phyloP scores from a whole-genome alignment of 64 coral and sea anemone species.

The Montipora foliosa region DNA sequence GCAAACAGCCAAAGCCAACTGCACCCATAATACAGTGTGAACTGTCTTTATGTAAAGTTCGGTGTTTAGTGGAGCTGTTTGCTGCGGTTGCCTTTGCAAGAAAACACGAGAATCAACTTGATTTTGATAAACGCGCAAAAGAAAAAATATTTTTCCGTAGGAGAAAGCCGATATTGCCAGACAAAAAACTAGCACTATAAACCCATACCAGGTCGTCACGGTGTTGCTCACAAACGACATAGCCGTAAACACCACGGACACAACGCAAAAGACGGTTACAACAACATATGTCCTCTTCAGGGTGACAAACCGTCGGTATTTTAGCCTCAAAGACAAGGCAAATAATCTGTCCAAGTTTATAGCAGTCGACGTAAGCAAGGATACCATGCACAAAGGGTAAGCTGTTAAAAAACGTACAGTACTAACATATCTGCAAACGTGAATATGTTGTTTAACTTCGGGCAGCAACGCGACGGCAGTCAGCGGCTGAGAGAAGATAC shows the following conservation, averaged over 20 bases:
- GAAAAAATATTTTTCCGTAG: neutral
- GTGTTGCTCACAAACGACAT: neutral
- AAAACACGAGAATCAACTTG: neutral
- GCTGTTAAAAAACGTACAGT: neutral
- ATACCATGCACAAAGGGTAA: neutral
- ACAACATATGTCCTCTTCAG: neutral
- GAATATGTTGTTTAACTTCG: neutral
- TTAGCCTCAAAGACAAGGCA: neutral
- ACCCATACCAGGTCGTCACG: neutral
- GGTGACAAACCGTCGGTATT: no score
- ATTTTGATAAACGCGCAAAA: neutral
- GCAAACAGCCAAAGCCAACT: neutral
- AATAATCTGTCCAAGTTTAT: neutral
- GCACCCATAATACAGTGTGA: neutral
- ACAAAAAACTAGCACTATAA: neutral
- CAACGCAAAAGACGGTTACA: neutral
- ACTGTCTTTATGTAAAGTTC: slow-evolving; percentile 4
- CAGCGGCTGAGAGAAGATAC: neutral
- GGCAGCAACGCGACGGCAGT: neutral
- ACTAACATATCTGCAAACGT: neutral
- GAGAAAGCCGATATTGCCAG: neutral
- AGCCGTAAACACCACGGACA: neutral
- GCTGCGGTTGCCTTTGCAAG: neutral
- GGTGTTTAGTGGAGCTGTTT: neutral
- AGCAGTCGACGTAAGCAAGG: neutral